phyloP scores from a whole-genome alignment of 1,140 invertebrate species.

The Protaetia brevitarsis region DNA sequence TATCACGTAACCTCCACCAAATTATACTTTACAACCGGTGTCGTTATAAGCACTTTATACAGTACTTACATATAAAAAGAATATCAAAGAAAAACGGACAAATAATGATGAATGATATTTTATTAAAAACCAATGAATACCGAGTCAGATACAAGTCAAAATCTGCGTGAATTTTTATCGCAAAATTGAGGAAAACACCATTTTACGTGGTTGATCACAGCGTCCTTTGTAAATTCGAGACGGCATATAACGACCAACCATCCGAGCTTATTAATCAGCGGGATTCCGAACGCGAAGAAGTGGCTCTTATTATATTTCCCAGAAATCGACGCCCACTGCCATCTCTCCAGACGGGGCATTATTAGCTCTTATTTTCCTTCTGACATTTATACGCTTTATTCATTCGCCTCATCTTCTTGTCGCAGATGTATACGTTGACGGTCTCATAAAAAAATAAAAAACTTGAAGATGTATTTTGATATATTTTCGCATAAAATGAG shows the following conservation, averaged over 20 bases:
- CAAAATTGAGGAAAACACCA: too few relatives aligned
- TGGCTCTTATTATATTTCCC: constrained; percentile 4
- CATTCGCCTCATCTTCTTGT: neutral
- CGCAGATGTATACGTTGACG: neutral
- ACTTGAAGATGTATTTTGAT: constrained; percentile 2
- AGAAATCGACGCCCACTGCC: neutral
- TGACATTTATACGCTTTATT: neutral
- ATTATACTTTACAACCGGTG: too few relatives aligned
- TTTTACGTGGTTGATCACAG: neutral
- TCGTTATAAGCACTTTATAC: too few relatives aligned
- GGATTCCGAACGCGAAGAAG: constrained; percentile 13
- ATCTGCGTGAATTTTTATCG: too few relatives aligned
- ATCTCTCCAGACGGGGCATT: constrained; percentile 1
- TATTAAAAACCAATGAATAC: too few relatives aligned
- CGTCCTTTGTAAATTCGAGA: constrained; percentile 5
- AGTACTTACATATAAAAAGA: too few relatives aligned
- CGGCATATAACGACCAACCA: neutral
- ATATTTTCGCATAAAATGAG: constrained; percentile 3
- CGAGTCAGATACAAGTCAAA: too few relatives aligned
- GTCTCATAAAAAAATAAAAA: neutral
- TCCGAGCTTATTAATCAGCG: constrained; percentile 7
- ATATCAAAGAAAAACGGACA: too few relatives aligned
- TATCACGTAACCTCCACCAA: too few relatives aligned
- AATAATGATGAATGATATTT: too few relatives aligned
- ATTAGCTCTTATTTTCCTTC: constrained; percentile 12